Evolutionary conservation across 2,797 vertebrate species (phyloP), one percentile per base, ranked within the genome.

Genomic region (Gallinago solitaria): DNA sequence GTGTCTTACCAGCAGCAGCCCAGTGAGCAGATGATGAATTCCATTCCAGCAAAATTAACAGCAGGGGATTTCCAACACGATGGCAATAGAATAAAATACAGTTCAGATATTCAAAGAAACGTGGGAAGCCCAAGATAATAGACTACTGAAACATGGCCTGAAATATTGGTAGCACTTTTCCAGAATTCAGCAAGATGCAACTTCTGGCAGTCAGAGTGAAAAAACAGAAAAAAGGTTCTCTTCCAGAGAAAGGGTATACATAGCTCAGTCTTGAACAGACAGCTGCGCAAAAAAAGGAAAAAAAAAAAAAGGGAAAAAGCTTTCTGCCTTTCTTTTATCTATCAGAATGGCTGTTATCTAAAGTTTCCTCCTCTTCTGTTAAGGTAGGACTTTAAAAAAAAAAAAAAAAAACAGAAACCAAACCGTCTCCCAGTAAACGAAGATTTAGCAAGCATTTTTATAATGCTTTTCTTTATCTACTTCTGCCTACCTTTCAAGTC

Each of bases 1-100:
- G 17, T 70, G 56, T 91, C 94, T 97, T 96, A 95, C 94, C 96
- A 96, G 91, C 83, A 94, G 90, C 95, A 93, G 92, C 82, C 71
- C 43, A 90, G 90, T 0, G 67, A 95, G 91, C 94, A 96, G 91
- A 95, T 61, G 93, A 96, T 75, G 64, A 96, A 97, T 97, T 97
- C 95, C 95, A 97, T 97, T 96, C 90, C 89, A 93, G 57, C 56
- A 89, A 88, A 94, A 92, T 65, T 76, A 80, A 73, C 68, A 80
- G 86, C 83, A 43, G 91, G 88, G 89, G 90, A 95, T 95, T 96
- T 96, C 96, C 91, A 1, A 71, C 79, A 91, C 51, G 69, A 95
- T 25, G 33, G 76, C 78, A 74, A 71, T 8, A 73, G 64, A 68
- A 69, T 35, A 81, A 83, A 89, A 27, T n/a, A 68, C 57, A 59